Evolutionary conservation across 2,113 vertebrate genomes (phyloP), one percentile per base, ranked within the genome.

Genomic region (Podarcis muralis): DNA sequence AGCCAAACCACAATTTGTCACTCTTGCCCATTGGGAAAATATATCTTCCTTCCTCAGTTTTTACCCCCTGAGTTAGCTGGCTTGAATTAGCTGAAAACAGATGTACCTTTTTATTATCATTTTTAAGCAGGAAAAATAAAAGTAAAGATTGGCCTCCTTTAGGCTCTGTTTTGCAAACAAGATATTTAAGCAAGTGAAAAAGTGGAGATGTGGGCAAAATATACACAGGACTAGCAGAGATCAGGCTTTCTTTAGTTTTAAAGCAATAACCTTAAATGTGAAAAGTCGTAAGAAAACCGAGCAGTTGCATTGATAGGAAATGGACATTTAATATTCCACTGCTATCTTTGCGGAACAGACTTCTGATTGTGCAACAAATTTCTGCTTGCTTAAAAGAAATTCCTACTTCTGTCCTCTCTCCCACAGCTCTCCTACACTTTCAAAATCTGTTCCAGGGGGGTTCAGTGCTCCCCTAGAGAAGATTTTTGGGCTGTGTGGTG

Each of bases 41-140:
- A 86, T 82, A 89, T 92, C 66, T 92, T 9, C 1, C 88, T 25
- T 89, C 27, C 92, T 86, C 91, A 88, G 57, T 9, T 88, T 92
- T 90, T 32, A 48, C 48, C 92, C 32, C 80, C 5, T 89, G 82
- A 92, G 91, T 94, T 65, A 92, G 76, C n/a, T 40, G 83, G 81
- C 0, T 4, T 80, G 3, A 35, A 69, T 87, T 91, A 93, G 68
- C 85, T 84, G 84, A 89, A 86, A 93, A 48, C 1, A 84, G 16
- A 68, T 78, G 76, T 59, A 83, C 90, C 15, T 62, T 81, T 93
- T 89, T 30, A 93, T 88, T 65, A 75, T 40, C n/a, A 22, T 43
- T 11, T 86, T 43, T 90, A 62, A 81, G 48, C 3, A 35, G 5
- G 83, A 6, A 57, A 57, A 30, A 57, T n/a, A 25, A 57, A 27